phyloP scores from a whole-genome alignment of 2,888 invertebrate genomes.

The Brachyopa scutellaris region DNA sequence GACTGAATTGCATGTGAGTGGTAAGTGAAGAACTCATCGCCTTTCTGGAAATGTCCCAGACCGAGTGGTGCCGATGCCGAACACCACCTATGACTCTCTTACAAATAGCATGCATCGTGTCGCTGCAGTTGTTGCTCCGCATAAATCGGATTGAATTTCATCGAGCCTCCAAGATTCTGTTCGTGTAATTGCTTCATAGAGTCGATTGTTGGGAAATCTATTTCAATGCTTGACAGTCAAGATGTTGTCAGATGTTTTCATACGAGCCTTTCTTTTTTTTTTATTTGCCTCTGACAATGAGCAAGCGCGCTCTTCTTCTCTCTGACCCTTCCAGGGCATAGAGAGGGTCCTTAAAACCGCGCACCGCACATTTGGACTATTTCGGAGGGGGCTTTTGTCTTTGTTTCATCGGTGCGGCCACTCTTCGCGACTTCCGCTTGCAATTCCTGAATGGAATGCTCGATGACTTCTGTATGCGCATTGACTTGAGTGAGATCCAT shows the following conservation, averaged over 20 bases:
- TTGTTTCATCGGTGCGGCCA: conserved; percentile 60
- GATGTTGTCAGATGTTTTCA: conserved; percentile 68
- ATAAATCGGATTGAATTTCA: conserved; percentile 65
- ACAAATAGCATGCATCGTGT: conserved; percentile 51
- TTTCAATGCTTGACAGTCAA: conserved; percentile 69
- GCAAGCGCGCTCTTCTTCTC: conserved; percentile 30
- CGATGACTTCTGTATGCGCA: conserved; percentile 70
- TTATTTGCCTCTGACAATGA: conserved; percentile 50
- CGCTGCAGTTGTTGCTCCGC: conserved; percentile 53
- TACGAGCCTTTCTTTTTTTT: too few species aligned
- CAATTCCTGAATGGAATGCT: conserved; percentile 71
- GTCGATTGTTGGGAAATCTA: conserved; percentile 65
- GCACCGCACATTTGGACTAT: conserved; percentile 65
- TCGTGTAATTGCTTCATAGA: conserved; percentile 53
- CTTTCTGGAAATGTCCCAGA: conserved; percentile 39
- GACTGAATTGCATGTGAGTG: conserved; percentile 46
- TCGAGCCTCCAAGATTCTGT: conserved; percentile 13
- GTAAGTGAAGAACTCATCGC: conserved; percentile 49
- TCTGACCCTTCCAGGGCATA: conserved; percentile 60
- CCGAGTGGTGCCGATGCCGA: conserved; percentile 63
- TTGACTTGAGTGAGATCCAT: conserved; percentile 70
- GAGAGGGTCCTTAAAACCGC: conserved; percentile 53
- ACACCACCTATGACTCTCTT: conserved; percentile 46
- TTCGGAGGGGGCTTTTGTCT: conserved; percentile 63
- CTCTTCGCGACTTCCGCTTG: conserved; percentile 72